These are phyloP conservation scores for Mirounga angustirostris DNA, from an alignment of 2,113 vertebrate genomes.

Conservation along the genomic window DNA sequence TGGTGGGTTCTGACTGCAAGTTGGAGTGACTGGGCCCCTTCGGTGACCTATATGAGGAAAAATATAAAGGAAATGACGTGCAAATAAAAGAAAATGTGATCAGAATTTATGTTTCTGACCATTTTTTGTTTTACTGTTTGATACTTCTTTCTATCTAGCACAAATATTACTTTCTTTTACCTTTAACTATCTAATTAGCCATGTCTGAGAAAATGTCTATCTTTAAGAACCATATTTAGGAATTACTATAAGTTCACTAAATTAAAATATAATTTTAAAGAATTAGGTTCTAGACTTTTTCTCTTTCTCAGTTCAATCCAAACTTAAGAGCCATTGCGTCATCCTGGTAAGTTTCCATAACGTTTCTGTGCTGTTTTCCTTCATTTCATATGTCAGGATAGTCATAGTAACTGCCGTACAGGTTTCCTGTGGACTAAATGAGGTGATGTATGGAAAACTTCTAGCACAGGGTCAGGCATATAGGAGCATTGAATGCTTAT, in stretches of 20 bases:
- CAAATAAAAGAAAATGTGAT: neutral
- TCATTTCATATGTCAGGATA: neutral
- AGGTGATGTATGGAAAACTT: neutral
- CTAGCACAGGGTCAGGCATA: neutral
- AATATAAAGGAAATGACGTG: neutral
- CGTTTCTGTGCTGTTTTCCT: neutral
- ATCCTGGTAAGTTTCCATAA: neutral
- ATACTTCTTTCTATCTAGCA: neutral
- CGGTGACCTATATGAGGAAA: neutral
- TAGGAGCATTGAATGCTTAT: neutral
- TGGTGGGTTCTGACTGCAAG: neutral
- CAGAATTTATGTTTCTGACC: neutral
- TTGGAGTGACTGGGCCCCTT: neutral
- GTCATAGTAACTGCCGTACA: neutral
- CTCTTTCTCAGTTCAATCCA: neutral
- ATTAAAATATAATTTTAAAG: conserved; percentile 44
- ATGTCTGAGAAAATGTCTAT: neutral
- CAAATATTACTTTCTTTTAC: neutral
- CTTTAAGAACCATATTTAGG: conserved; percentile 14
- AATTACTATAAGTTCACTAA: neutral
- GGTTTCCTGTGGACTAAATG: neutral
- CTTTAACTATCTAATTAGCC: neutral
- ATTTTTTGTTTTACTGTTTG: neutral
- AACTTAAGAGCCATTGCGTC: neutral
- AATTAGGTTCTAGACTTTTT: neutral